A percentile compares a stretch with the other conserved stretches of the same genome.
Evolutionary conservation across 2,797 vertebrate genomes (phyloP).

Genomic region (Synanceia verrucosa): DNA sequence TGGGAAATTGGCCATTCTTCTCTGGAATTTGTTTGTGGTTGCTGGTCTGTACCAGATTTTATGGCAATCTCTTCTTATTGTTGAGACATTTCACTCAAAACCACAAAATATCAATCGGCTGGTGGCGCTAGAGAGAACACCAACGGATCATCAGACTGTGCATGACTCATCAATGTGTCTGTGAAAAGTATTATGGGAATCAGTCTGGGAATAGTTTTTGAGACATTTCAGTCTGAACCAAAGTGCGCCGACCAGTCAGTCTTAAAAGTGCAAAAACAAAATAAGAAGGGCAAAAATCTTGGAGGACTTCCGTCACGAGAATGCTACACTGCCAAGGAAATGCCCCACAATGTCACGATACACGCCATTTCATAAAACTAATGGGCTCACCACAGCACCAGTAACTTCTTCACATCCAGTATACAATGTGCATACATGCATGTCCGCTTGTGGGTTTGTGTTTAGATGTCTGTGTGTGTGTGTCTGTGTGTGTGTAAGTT

Average conservation of each 20-base stretch:
- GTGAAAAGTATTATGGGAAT: neutral
- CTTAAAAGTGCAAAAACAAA: neutral
- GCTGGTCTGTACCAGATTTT: neutral
- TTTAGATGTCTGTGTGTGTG: constrained; percentile 40
- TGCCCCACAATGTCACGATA: constrained; percentile 9
- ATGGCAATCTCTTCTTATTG: neutral
- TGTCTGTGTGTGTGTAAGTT: constrained; percentile 10
- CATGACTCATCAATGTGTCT: no score
- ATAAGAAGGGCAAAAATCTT: neutral
- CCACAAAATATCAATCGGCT: neutral
- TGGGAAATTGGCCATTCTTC: no score
- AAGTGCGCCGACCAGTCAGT: neutral
- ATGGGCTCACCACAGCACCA: constrained; percentile 28
- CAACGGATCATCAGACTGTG: neutral
- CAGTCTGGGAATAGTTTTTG: neutral
- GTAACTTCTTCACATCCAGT: constrained; percentile 27
- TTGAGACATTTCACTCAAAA: neutral
- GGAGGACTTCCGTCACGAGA: neutral
- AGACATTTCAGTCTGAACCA: neutral
- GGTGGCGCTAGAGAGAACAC: neutral
- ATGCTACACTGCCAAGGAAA: neutral
- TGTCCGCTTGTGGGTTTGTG: constrained; percentile 26
- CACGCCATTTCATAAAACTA: constrained; percentile 4
- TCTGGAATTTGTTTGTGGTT: neutral
- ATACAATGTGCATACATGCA: constrained; percentile 21